A percentile compares a stretch with the other conserved stretches of the same genome.
Conservation (phyloP, 2,888 invertebrate species). For the Zeuzera pyrina region DNA sequence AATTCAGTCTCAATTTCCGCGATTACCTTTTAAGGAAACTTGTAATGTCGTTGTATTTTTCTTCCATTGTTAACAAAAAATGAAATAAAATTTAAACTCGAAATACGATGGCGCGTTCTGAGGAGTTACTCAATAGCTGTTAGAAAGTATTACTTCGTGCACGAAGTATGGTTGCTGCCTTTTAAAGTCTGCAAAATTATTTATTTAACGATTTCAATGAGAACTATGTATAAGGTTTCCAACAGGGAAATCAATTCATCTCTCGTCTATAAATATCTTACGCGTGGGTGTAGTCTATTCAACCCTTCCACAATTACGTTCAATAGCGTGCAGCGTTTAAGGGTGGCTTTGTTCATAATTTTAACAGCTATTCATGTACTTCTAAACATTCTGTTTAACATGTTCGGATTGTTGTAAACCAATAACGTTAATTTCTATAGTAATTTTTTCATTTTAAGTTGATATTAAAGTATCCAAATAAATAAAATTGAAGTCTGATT, state of each 20-base stretch:
- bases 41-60: slow-evolving; percentile 6
- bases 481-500: no score
- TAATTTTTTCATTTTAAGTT: no score
- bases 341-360: slow-evolving; percentile 7
- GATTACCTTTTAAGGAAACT: slow-evolving; percentile 15
- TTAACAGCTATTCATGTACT: slow-evolving; percentile 8
- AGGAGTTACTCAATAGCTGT: slow-evolving; percentile 50
- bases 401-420: no score
- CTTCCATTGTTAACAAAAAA: slow-evolving; percentile 19
- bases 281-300: slow-evolving; percentile 31
- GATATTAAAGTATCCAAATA: no score
- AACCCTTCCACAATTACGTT: slow-evolving; percentile 25
- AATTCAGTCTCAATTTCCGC: slow-evolving; percentile 8
- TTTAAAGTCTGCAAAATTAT: neutral
- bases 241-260: slow-evolving; percentile 25
- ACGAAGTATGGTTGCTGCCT: slow-evolving; percentile 24
- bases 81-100: slow-evolving; percentile 21
- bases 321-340: slow-evolving; percentile 6
- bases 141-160: slow-evolving; percentile 55
- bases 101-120: slow-evolving; percentile 33
- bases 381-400: no score
- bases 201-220: slow-evolving; percentile 9
- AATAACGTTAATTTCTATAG: no score
- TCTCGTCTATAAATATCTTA: slow-evolving; percentile 23
- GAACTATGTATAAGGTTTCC: slow-evolving; percentile 10